Evolutionary conservation across 2,797 vertebrate genomes (phyloP), one percentile per base, ranked within the genome.

Genomic region (Cyclopterus lumpus): DNA sequence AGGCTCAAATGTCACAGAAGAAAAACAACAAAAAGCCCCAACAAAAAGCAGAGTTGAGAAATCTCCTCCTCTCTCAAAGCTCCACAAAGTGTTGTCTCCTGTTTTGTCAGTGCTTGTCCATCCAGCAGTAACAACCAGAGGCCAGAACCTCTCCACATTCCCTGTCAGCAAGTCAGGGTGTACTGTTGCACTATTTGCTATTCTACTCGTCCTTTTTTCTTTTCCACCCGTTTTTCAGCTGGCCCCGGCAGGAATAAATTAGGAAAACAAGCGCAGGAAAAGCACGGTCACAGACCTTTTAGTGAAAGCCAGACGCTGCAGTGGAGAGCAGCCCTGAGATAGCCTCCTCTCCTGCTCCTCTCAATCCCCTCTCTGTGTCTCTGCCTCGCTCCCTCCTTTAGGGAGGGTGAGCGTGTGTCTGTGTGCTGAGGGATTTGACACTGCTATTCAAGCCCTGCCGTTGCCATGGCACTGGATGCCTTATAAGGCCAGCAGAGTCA

Each of bases 401-500:
- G 92, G 88, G 93, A 90, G 92, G 88, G 89, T 79, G 90, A 92
- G 92, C 91, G 92, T 92, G 93, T 88, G 94, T 93, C 88, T 95
- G 94, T 95, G 92, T 94, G 95, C 93, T 94, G 89, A 95, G 94
- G 94, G 95, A 96, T 95, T 96, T 96, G 95, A 95, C 95, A 95
- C 94, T 95, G 94, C 95, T 96, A 95, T 96, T 95, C 94, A 96
- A 96, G 94, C 95, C 93, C 94, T 92, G 88, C 88, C 86, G 96
- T 97, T 97, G 94, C 96, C 95, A 96, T 94, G 96, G 94, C 88
- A 75, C 94, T 77, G 91, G 84, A 93, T 95, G 92, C 96, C 96
- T 96, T 97, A 97, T 96, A 96, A 96, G 96, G 96, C 92, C 94
- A 94, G 93, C 80, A 89, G 95, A 96, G 96, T 96, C 96, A 96